Evolutionary conservation across 2,113 vertebrate genomes (phyloP), one percentile per base, ranked within the genome.

Genomic region (Gambusia affinis): DNA sequence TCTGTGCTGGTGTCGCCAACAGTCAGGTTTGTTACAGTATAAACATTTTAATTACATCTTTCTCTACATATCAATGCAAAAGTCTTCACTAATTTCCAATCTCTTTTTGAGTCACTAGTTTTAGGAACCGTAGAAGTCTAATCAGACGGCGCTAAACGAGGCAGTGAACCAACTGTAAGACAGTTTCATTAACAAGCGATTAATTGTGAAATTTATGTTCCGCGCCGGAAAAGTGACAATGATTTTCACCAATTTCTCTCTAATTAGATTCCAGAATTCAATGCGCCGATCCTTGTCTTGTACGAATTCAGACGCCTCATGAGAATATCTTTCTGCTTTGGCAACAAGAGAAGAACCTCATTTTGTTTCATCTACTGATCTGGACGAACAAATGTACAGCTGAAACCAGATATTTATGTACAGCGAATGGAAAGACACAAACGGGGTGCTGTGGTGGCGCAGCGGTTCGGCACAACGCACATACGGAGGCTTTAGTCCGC

Each of bases 161-260:
- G 81, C 83, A 86, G 75, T 63, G 73, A 85, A 87, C 85, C 85
- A 87, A 90, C 82, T 88, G 82, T 89, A 92, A 91, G 76, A 83
- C 88, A 90, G 90, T 93, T 89, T 92, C 93, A 92, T 93, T 91
- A 93, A 89, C 60, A 67, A 79, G 70, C 68, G 74, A 84, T 90
- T 91, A 88, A 89, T 83, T 74, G 60, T 92, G 90, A 89, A 90
- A 91, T 92, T 92, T 88, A 82, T 87, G 84, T 84, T 88, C 82
- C 72, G 77, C 82, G 81, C 82, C 76, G 82, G 84, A 86, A 79
- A 11, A 72, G 64, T 80, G 78, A 84, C 37, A 54, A 84, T 67
- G 76, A 84, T 76, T 79, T 31, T 75, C 85, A 82, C 72, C 80
- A 76, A 75, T 72, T 85, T 57, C 24, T 75, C 35, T 33, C 64